Percentiles rank a stretch among this genome's conserved stretches.
These are phyloP conservation scores for Drosophila paranaensis DNA, from an alignment of 2,888 invertebrate genomes.

Conservation along the genomic window DNA sequence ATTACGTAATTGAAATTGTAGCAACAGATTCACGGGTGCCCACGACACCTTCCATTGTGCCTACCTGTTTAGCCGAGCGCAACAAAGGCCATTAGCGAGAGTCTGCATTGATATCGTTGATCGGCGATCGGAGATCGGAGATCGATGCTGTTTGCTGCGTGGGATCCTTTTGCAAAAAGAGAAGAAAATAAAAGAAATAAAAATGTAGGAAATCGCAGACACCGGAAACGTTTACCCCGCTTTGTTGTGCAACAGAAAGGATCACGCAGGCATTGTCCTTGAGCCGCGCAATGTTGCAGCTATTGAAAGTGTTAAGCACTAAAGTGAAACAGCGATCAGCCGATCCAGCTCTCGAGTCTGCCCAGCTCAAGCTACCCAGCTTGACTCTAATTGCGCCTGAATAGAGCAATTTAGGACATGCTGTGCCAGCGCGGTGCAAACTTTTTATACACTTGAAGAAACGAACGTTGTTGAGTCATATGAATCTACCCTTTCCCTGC, in stretches of 20 bases:
- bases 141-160: slow-evolving; percentile 42
- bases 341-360: slow-evolving; percentile 36
- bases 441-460: slow-evolving; percentile 28
- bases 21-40: slow-evolving; percentile 25
- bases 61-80: slow-evolving; percentile 16
- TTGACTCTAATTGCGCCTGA: slow-evolving; percentile 76
- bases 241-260: slow-evolving; percentile 29
- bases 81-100: slow-evolving; percentile 36
- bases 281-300: slow-evolving; percentile 7
- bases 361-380: slow-evolving; percentile 37
- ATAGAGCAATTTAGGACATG: slow-evolving; percentile 74
- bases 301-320: slow-evolving; percentile 66
- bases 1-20: slow-evolving; percentile 75
- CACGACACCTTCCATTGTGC: slow-evolving; percentile 44
- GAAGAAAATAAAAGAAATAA: neutral
- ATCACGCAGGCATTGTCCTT: slow-evolving; percentile 10
- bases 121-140: slow-evolving; percentile 9
- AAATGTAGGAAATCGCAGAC: neutral
- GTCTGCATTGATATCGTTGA: slow-evolving; percentile 37
- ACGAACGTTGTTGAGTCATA: neutral
- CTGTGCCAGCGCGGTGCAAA: slow-evolving; percentile 46
- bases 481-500: neutral
- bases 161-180: slow-evolving; percentile 39
- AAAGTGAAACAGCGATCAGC: slow-evolving; percentile 42
- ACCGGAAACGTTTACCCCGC: slow-evolving; percentile 54